Evolutionary conservation across 2,888 invertebrate species (phyloP).

Genomic region (Xanthostigma xanthostigma): DNA sequence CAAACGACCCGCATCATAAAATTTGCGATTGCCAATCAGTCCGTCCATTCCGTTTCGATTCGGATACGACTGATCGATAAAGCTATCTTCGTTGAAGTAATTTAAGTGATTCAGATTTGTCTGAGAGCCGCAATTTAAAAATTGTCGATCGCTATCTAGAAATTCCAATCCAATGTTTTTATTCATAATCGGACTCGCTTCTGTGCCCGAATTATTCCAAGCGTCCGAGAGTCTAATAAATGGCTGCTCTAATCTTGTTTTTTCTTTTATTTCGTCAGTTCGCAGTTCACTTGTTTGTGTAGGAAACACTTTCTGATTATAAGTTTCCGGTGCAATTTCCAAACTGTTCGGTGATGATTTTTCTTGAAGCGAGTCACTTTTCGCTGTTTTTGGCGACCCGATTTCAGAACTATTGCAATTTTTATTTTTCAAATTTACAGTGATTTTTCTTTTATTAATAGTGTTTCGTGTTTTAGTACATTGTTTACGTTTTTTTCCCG

Average conservation of each 20-base stretch:
- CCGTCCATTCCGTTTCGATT: neutral
- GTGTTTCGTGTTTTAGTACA: constrained; percentile 13
- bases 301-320: neutral
- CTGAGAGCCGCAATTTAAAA: constrained; percentile 16
- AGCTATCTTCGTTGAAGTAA: neutral
- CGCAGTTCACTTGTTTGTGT: neutral
- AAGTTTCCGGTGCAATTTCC: neutral
- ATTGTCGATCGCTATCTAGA: neutral
- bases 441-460: constrained; percentile 18
- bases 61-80: neutral
- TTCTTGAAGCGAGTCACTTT: neutral
- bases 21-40: constrained; percentile 13
- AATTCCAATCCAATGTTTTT: constrained; percentile 18
- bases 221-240: constrained; percentile 23
- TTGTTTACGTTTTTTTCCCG: constrained; percentile 13
- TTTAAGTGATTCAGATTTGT: constrained; percentile 6
- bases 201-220: constrained; percentile 25
- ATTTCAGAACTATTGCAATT: constrained; percentile 22
- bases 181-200: constrained; percentile 22
- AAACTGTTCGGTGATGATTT: neutral
- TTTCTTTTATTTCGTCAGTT: neutral
- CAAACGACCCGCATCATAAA: constrained; percentile 22
- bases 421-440: constrained; percentile 18
- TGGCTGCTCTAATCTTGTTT: neutral
- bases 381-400: neutral